Evolutionary conservation across 2,888 invertebrate genomes (phyloP).

Genomic region (Clitarchus hookeri): DNA sequence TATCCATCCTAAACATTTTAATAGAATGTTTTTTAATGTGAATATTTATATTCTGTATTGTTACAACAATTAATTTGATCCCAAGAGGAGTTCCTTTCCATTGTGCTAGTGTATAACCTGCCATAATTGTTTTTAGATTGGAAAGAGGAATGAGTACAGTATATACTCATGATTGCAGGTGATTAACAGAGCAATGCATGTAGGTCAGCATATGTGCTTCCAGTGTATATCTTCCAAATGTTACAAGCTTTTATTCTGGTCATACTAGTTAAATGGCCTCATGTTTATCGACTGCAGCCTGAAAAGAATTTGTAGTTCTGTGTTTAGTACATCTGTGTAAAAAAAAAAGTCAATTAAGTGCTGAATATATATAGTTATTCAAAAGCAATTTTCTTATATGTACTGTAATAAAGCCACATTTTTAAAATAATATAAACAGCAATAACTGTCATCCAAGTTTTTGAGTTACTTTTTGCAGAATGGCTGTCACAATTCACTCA

Average conservation of each 20-base stretch:
- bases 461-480: too few species aligned
- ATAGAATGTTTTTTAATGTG: neutral
- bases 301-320: neutral
- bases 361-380: neutral
- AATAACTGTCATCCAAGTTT: neutral
- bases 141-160: neutral
- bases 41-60: neutral
- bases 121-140: neutral
- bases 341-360: neutral
- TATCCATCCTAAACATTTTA: neutral
- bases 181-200: neutral
- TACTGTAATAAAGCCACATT: neutral
- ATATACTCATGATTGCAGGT: neutral
- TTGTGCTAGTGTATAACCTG: neutral
- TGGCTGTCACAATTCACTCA: too few species aligned
- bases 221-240: neutral
- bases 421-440: neutral
- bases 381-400: neutral
- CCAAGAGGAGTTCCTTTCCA: neutral
- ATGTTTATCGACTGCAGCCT: neutral
- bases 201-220: neutral
- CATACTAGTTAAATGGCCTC: neutral
- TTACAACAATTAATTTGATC: neutral
- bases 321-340: neutral
- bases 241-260: slow-evolving; percentile 14